These are phyloP conservation scores for Holothuria glaberrima DNA, from an alignment of 35 echinoderm and acorn worm genomes.

Conservation along the genomic window DNA sequence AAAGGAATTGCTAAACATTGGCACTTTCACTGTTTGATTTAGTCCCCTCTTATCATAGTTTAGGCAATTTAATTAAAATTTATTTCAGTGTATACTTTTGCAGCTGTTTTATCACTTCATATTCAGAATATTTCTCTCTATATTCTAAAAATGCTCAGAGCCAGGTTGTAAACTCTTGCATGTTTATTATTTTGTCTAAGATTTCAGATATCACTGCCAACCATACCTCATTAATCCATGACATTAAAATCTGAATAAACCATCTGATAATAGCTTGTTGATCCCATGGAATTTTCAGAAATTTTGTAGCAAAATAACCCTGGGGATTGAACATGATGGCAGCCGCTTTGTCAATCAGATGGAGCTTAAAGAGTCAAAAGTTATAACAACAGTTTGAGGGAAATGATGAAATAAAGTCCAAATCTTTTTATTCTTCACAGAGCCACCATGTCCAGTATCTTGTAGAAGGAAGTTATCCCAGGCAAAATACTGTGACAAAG, in stretches of 20 bases:
- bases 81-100: too few species aligned
- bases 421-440: constrained; percentile 11
- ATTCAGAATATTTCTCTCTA: too few species aligned
- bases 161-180: background rate
- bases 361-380: background rate
- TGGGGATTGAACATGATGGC: background rate
- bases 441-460: background rate
- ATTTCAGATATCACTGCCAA: background rate
- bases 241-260: constrained; percentile 16
- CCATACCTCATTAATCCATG: background rate
- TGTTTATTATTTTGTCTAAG: background rate
- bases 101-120: too few species aligned
- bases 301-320: constrained; percentile 35
- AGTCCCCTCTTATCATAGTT: too few species aligned
- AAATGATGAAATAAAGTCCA: background rate
- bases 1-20: too few species aligned
- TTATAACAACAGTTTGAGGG: constrained; percentile 21
- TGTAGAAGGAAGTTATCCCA: constrained; percentile 5
- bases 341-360: background rate
- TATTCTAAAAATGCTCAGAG: background rate
- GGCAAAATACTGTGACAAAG: constrained; percentile 10
- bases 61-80: too few species aligned
- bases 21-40: too few species aligned
- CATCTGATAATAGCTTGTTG: constrained; percentile 1
- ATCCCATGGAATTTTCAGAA: background rate